Evolutionary conservation across 2,888 invertebrate genomes (phyloP), one percentile per base, ranked within the genome.

Genomic region (Orchesella flavescens): DNA sequence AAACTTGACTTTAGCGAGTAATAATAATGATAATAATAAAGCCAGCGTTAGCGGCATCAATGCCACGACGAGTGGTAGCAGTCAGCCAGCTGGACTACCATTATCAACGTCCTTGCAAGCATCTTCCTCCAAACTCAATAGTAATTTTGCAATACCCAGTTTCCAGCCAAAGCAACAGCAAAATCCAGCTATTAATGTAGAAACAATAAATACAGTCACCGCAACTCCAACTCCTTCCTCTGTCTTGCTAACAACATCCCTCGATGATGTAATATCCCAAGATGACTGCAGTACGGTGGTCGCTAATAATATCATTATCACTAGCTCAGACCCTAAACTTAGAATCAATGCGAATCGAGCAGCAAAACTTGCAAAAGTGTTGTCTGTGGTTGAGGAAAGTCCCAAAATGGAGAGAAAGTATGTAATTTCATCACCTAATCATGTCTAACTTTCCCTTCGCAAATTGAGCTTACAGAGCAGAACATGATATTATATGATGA

Each of bases 361-460:
- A 24, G 84, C 72, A n/a, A 86, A 86, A 65, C 79, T 86, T n/a
- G 73, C 85, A 17, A 83, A 84, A 79, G 84, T 82, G 43, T 73
- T 87, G 72, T 86, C 86, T 34, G 84, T 86, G 46, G 85, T 86
- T 3, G 86, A 85, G 66, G 86, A 84, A 59, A 86, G 86, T 72
- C 85, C 85, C 5, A 78, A 78, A 46, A 68, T 80, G 49, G 80
- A 80, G 23, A 79, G 86, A 49, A 84, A 85, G 68, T 82, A 84
- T 84, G 81, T 74, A 73, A 84, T 71, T 69, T 72, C 81, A 73
- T 79, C 79, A 49, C 80, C 81, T 21, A 84, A 84, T 84, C 84
- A 63, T 23, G 84, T 84, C 72, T 84, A 74, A 84, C 12, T 34
- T n/a, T 68, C 72, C n/a, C 55, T 23, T 73, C n/a, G 79, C 73